Evolutionary conservation across 2,888 invertebrate genomes (phyloP).

Genomic region (Boloria euphrosyne): DNA sequence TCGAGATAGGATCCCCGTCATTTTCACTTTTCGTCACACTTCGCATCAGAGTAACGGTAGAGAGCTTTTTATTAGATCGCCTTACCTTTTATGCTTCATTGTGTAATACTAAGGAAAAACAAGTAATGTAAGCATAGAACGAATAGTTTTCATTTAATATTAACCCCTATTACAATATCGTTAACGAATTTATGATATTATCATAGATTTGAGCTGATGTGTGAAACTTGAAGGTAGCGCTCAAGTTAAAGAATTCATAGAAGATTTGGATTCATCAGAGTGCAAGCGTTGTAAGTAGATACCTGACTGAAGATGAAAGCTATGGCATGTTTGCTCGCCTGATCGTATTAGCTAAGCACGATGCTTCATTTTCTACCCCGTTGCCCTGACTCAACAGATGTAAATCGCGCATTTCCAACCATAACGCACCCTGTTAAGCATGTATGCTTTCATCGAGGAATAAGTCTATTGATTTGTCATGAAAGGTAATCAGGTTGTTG

Average conservation of each 20-base stretch:
- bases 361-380: slow-evolving; percentile 75
- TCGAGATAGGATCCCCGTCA: slow-evolving; percentile 32
- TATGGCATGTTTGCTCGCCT: slow-evolving; percentile 75
- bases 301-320: slow-evolving; percentile 80
- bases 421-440: slow-evolving; percentile 66
- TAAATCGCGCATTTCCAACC: slow-evolving; percentile 68
- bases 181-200: not conserved
- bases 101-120: slow-evolving; percentile 5
- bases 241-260: not conserved
- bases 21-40: slow-evolving; percentile 32
- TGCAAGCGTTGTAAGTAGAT: slow-evolving; percentile 54
- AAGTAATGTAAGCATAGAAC: not conserved
- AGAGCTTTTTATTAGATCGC: slow-evolving; percentile 28
- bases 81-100: slow-evolving; percentile 6
- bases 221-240: not conserved
- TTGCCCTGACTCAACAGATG: slow-evolving; percentile 72
- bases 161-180: too few relatives aligned
- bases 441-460: slow-evolving; percentile 58
- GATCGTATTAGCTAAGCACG: slow-evolving; percentile 79
- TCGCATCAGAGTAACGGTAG: slow-evolving; percentile 14
- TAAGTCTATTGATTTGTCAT: slow-evolving; percentile 50
- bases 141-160: too few relatives aligned
- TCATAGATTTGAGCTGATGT: not conserved
- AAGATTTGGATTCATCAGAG: slow-evolving; percentile 40
- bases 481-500: slow-evolving; percentile 31